Evolutionary conservation across 1,140 invertebrate species (phyloP).

Genomic region (Plutomurus gul): DNA sequence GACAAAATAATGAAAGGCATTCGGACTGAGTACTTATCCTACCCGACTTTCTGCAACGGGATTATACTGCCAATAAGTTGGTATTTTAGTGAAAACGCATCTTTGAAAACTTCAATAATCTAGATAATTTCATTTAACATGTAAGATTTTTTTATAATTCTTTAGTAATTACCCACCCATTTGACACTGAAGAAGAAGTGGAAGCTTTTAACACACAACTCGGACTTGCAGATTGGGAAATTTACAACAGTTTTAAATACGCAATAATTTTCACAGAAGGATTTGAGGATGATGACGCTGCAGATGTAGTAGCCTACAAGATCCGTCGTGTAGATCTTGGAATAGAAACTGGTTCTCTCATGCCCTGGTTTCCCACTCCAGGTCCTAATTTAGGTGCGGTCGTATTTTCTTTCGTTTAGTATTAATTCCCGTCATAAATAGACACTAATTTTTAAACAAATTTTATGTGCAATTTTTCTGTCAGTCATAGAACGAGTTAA

Average conservation of each 20-base stretch:
- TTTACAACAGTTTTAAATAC: not conserved
- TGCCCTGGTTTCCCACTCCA: constrained; percentile 69
- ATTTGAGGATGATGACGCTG: not conserved
- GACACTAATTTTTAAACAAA: no score
- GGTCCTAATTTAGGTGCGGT: constrained; percentile 63
- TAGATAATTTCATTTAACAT: not conserved
- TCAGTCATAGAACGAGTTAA: no score
- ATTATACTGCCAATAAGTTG: no score
- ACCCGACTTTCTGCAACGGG: no score
- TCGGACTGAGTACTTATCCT: no score
- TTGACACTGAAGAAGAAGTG: constrained; percentile 42
- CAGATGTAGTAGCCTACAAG: constrained; percentile 36
- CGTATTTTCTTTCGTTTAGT: not conserved
- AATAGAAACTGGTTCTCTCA: constrained; percentile 65
- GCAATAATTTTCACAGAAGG: constrained; percentile 45
- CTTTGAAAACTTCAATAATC: no score
- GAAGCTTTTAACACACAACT: constrained; percentile 29
- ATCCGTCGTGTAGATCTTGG: constrained; percentile 37
- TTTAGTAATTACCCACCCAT: constrained; percentile 34
- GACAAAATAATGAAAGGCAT: no score
- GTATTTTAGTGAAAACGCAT: no score
- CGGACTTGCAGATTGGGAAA: not conserved
- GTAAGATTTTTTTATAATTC: not conserved
- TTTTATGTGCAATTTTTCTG: not conserved
- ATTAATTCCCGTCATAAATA: not conserved